Percentiles rank a stretch among this genome's conserved stretches.
Evolutionary conservation across 2,797 vertebrate genomes (phyloP).

Genomic region (Parauchenoglanis ngamensis): DNA sequence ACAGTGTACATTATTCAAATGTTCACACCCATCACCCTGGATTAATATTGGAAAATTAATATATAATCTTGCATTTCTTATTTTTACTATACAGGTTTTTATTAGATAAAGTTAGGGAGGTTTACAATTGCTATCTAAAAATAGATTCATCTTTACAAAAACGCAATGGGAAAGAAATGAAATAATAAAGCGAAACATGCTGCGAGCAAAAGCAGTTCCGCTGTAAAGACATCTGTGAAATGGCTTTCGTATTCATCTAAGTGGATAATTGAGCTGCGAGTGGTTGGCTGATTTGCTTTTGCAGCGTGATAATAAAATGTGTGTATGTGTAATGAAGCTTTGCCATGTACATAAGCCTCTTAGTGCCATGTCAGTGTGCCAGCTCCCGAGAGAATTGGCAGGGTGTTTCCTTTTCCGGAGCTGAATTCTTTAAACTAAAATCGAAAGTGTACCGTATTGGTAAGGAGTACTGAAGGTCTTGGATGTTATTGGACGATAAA

Average conservation of each 20-base stretch:
- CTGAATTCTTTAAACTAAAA: background rate
- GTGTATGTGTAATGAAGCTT: conserved; percentile 47
- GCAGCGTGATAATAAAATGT: conserved; percentile 34
- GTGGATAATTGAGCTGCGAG: conserved; percentile 33
- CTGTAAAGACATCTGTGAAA: conserved; percentile 55
- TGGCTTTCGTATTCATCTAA: conserved; percentile 51
- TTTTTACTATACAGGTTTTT: conserved; percentile 54
- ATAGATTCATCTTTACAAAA: conserved; percentile 60
- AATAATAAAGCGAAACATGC: conserved; percentile 39
- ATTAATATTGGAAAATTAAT: conserved; percentile 19
- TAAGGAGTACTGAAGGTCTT: background rate
- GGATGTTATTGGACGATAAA: conserved; percentile 13
- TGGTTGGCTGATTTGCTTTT: conserved; percentile 42
- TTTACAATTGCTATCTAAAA: conserved; percentile 59
- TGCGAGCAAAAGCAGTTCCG: conserved; percentile 63
- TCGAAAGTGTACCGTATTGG: conserved; percentile 1
- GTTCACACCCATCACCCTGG: conserved; percentile 20
- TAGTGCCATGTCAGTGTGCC: conserved; percentile 45
- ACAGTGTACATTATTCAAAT: conserved; percentile 41
- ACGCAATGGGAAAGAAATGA: conserved; percentile 48
- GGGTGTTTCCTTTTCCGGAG: conserved; percentile 19
- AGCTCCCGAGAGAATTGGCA: conserved; percentile 37
- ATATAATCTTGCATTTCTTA: conserved; percentile 29
- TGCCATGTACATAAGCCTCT: conserved; percentile 47
- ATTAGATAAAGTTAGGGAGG: conserved; percentile 56